Evolutionary conservation across 2,113 vertebrate genomes (phyloP).

Genomic region (Lontra canadensis): DNA sequence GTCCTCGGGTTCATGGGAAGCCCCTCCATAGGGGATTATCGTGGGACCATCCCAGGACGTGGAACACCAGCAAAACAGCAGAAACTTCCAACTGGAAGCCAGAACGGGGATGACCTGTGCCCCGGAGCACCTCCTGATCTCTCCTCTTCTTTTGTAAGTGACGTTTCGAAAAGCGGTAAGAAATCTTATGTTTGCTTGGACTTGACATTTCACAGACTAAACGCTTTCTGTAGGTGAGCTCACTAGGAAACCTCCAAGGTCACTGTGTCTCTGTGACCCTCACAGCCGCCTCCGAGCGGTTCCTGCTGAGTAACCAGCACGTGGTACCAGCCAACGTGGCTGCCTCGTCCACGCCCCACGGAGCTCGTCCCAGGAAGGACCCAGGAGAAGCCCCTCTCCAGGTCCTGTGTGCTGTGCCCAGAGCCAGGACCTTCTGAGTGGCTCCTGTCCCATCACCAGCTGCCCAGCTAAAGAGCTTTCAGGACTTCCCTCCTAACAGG

Average conservation of each 20-base stretch:
- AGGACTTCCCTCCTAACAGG: background rate
- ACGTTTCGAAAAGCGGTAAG: background rate
- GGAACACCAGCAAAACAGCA: background rate
- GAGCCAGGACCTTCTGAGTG: background rate
- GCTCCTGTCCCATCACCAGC: background rate
- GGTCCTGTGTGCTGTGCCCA: fast-evolving
- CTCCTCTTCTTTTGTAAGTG: background rate
- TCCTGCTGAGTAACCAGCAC: background rate
- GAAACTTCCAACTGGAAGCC: background rate
- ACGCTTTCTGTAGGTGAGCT: background rate
- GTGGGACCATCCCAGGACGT: fast-evolving
- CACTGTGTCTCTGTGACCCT: background rate
- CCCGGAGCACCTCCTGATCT: background rate
- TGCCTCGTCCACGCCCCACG: background rate
- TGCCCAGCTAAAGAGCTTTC: fast-evolving
- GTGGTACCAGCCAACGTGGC: fast-evolving
- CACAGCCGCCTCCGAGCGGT: background rate
- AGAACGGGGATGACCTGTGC: background rate
- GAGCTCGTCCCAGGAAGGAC: background rate
- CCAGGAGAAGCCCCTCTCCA: too few relatives aligned
- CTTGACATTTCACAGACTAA: background rate
- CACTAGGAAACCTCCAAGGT: background rate
- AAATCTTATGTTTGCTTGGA: background rate
- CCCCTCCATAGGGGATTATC: background rate
- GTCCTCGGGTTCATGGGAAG: background rate